Evolutionary conservation across 2,113 vertebrate species (phyloP).

Genomic region (Takifugu bimaculatus): DNA sequence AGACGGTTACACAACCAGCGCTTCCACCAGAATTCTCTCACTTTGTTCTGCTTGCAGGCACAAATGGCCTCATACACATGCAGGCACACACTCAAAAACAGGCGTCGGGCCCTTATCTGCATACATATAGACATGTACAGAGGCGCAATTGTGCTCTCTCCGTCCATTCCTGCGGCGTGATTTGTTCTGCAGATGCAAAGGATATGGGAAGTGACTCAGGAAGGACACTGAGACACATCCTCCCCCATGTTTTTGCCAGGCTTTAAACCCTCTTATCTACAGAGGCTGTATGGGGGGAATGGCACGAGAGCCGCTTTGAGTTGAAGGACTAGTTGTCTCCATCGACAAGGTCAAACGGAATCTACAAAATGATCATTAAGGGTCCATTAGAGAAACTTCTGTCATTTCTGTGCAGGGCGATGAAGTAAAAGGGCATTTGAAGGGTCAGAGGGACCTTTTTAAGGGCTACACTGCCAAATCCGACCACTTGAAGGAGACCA

Average conservation of each 20-base stretch:
- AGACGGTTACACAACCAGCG: conserved; percentile 12
- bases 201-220: not conserved
- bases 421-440: not conserved
- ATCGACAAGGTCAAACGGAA: no score
- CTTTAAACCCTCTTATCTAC: not conserved
- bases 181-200: not conserved
- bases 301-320: not conserved
- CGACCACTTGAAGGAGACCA: no score
- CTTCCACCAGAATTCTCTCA: not conserved
- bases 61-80: conserved; percentile 10
- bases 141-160: not conserved
- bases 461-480: not conserved
- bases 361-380: no score
- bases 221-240: not conserved
- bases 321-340: no score
- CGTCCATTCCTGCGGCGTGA: not conserved
- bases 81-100: conserved; percentile 8
- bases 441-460: not conserved
- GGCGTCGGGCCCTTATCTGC: conserved; percentile 8
- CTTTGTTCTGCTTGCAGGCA: conserved; percentile 16
- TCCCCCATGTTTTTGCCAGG: not conserved
- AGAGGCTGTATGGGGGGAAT: not conserved
- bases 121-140: not conserved
- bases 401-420: not conserved
- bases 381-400: no score